These are phyloP conservation scores for Junonia oenone DNA, from an alignment of 2,888 invertebrate genomes.

Conservation along the genomic window DNA sequence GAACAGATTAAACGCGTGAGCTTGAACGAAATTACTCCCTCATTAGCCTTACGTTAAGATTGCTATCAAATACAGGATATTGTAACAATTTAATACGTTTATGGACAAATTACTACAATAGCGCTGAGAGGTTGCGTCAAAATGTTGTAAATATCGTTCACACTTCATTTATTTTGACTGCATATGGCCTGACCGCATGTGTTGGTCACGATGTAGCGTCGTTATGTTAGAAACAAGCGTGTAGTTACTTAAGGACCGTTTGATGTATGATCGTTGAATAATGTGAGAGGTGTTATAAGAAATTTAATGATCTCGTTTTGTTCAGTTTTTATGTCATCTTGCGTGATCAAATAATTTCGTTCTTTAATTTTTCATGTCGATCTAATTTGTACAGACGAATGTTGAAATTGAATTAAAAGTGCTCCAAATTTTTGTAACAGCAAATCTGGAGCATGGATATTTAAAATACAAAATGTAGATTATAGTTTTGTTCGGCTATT, in stretches of 20 bases:
- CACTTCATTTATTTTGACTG: constrained; percentile 57
- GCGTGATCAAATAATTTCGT: not conserved
- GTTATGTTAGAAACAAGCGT: constrained; percentile 2
- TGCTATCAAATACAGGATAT: constrained; percentile 1
- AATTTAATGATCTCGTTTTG: not conserved
- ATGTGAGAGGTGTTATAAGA: not conserved
- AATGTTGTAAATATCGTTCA: constrained; percentile 37
- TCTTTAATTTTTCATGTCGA: not conserved
- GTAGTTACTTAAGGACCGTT: not conserved
- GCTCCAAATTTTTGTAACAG: no score
- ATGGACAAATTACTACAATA: constrained; percentile 1
- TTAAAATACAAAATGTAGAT: no score
- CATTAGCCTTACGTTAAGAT: not conserved
- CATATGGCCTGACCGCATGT: constrained; percentile 17
- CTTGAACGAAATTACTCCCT: not conserved
- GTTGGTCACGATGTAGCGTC: constrained; percentile 5
- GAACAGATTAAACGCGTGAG: not conserved
- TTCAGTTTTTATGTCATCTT: not conserved
- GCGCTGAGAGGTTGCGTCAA: constrained; percentile 5
- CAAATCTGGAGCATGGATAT: no score
- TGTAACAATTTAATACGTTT: not conserved
- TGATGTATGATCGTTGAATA: not conserved
- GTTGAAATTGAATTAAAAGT: no score
- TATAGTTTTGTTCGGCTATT: no score
- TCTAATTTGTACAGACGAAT: not conserved